These are phyloP conservation scores for Rhineura floridana DNA, from an alignment of 2,113 vertebrate species.

Conservation along the genomic window DNA sequence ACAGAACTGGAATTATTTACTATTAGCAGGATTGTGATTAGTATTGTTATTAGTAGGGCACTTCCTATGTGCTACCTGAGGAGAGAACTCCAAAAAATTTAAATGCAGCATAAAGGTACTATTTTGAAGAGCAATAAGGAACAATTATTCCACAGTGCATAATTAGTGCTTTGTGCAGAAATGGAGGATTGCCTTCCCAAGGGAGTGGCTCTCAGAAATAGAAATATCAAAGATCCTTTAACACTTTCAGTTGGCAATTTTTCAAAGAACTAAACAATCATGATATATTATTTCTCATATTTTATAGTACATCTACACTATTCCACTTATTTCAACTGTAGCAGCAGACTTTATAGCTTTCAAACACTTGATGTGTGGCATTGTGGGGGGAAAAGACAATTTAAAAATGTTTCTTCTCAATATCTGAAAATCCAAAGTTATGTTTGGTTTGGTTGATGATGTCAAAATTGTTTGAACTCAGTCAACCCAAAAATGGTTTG, in stretches of 20 bases:
- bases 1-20: conserved; percentile 23
- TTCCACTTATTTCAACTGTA: conserved; percentile 50
- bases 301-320: conserved; percentile 41
- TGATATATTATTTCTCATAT: conserved; percentile 39
- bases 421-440: not conserved
- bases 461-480: not conserved
- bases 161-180: conserved; percentile 44
- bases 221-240: conserved; percentile 43
- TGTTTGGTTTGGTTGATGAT: not conserved
- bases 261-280: conserved; percentile 37
- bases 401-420: not conserved
- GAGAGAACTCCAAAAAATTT: conserved; percentile 57
- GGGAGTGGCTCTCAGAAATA: conserved; percentile 42
- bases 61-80: conserved; percentile 40
- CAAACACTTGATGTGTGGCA: conserved; percentile 31
- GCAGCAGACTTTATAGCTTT: conserved; percentile 43
- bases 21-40: conserved; percentile 18
- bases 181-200: not conserved
- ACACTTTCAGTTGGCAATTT: conserved; percentile 1
- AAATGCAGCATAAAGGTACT: conserved; percentile 60
- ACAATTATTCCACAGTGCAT: conserved; percentile 56
- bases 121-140: conserved; percentile 62
- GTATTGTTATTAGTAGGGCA: conserved; percentile 11
- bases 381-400: not conserved
- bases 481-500: conserved; percentile 2